Evolutionary conservation across 2,888 invertebrate genomes (phyloP).

Genomic region (Brenthis daphne): DNA sequence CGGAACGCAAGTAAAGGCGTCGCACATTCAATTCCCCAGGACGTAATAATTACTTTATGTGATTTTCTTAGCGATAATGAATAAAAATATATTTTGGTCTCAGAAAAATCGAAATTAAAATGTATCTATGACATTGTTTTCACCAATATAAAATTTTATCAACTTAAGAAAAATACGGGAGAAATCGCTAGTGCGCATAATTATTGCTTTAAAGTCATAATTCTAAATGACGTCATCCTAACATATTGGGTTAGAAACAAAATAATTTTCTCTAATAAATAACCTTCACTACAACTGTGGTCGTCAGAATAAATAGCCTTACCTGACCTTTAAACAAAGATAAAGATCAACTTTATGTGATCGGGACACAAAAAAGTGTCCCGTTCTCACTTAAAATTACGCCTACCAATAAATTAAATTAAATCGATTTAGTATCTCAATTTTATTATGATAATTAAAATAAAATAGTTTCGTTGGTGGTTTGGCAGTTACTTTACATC

Average conservation of each 20-base stretch:
- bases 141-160: too few relatives aligned
- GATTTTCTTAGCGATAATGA: background rate
- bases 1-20: too few relatives aligned
- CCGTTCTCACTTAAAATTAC: background rate
- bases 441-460: too few relatives aligned
- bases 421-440: too few relatives aligned
- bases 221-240: background rate
- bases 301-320: constrained; percentile 16
- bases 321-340: constrained; percentile 13
- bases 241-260: background rate
- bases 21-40: background rate
- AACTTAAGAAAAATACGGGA: too few relatives aligned
- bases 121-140: too few relatives aligned
- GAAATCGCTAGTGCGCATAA: too few relatives aligned
- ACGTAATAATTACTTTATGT: background rate
- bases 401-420: background rate
- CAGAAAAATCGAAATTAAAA: too few relatives aligned
- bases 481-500: too few relatives aligned
- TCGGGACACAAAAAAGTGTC: background rate
- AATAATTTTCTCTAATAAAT: constrained; percentile 8
- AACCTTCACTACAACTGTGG: constrained; percentile 10
- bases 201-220: background rate
- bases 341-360: constrained; percentile 15
- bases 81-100: background rate
- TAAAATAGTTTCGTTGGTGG: too few relatives aligned